Percentiles rank a stretch among this genome's conserved stretches.
Conservation (phyloP, 2,888 invertebrate species). For the Brachypterus glaber region DNA sequence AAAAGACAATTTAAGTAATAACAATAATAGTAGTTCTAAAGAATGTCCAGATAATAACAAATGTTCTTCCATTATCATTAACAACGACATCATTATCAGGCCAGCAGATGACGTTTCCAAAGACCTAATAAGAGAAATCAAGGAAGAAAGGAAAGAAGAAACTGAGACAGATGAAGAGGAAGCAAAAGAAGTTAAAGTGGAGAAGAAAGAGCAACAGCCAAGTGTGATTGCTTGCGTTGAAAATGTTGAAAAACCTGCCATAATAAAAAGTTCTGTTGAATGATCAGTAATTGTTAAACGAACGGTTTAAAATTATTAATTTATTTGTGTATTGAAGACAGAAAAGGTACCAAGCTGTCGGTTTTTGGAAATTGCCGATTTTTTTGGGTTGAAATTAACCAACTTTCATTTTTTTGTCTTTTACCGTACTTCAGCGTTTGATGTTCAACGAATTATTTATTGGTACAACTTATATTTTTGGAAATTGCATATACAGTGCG, state of each 20-base stretch:
- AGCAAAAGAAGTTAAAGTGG: constrained; percentile 1
- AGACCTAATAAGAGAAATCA: background rate
- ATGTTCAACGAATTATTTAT: too few species aligned
- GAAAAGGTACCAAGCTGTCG: too few species aligned
- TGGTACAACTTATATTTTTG: too few species aligned
- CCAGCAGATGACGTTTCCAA: background rate
- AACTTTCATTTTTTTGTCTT: too few species aligned
- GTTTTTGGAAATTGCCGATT: too few species aligned
- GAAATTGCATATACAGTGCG: too few species aligned
- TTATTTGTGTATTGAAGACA: too few species aligned
- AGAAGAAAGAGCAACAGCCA: constrained; percentile 10
- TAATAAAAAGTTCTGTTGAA: constrained; percentile 30
- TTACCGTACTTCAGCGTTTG: background rate
- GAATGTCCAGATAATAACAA: constrained; percentile 17
- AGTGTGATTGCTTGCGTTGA: constrained; percentile 19
- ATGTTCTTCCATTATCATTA: constrained; percentile 28
- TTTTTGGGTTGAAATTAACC: too few species aligned
- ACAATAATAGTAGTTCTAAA: constrained; percentile 18
- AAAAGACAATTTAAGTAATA: constrained; percentile 16
- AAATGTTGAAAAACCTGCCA: constrained; percentile 21
- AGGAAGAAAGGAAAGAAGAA: background rate
- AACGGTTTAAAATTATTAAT: too few species aligned
- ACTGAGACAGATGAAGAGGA: constrained; percentile 6
- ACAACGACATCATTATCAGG: constrained; percentile 9
- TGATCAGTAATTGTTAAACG: constrained; percentile 32